Evolutionary conservation across 2,113 vertebrate genomes (phyloP).

Genomic region (Isurus oxyrinchus): DNA sequence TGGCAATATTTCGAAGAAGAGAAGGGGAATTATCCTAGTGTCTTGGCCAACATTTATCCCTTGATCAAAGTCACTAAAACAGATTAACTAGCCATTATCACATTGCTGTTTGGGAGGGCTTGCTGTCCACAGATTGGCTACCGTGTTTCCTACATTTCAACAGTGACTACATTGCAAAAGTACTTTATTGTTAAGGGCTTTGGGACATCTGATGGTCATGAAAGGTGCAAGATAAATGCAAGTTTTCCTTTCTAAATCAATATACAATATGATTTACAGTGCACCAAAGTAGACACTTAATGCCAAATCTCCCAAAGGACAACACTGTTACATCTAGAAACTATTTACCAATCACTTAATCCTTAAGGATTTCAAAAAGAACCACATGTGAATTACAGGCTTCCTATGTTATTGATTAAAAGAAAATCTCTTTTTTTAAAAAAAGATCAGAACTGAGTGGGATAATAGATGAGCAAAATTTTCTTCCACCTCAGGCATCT

Average conservation of each 20-base stretch:
- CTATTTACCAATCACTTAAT: background rate
- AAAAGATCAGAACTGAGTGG: background rate
- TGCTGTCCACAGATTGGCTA: background rate
- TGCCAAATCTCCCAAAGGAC: background rate
- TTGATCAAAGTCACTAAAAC: background rate
- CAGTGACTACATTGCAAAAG: background rate
- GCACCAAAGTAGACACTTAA: background rate
- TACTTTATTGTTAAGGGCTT: background rate
- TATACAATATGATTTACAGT: background rate
- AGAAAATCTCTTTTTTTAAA: background rate
- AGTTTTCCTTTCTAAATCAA: background rate
- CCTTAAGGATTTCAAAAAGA: background rate
- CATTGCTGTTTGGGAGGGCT: background rate
- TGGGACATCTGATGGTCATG: background rate
- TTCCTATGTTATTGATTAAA: background rate
- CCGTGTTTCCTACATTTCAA: too few species aligned
- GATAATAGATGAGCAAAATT: background rate
- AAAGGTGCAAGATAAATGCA: background rate
- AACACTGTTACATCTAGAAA: background rate
- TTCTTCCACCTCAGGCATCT: background rate
- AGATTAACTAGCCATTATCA: background rate
- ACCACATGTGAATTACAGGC: background rate
- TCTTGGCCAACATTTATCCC: background rate
- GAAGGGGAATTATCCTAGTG: background rate
- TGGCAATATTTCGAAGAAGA: background rate